Conservation (phyloP, 53 echinoderm and acorn worm genomes). For the Actinopyga echinites region DNA sequence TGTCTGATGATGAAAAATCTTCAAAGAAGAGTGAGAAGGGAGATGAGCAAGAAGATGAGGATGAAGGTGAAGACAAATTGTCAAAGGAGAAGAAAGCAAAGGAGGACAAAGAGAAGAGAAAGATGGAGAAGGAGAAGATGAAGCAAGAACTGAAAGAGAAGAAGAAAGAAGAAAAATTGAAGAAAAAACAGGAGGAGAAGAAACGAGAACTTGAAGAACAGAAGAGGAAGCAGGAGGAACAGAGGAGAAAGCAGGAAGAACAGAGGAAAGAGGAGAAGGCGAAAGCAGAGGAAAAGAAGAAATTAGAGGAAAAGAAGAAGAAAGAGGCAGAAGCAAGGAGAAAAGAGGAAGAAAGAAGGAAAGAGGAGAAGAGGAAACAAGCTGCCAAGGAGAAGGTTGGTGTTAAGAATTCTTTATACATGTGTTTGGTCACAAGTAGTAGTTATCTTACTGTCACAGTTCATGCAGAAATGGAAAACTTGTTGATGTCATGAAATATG, state of each 20-base stretch:
- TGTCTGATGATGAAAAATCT: neutral
- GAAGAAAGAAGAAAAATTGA: slow-evolving; percentile 49
- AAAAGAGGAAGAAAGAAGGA: slow-evolving; percentile 64
- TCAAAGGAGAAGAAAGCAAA: slow-evolving; percentile 49
- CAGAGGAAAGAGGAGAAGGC: slow-evolving; percentile 37
- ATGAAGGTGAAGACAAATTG: slow-evolving; percentile 21
- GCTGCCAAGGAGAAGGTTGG: slow-evolving; percentile 53
- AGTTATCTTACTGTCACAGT: too few species aligned
- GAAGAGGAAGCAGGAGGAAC: slow-evolving; percentile 22
- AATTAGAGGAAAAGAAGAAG: slow-evolving; percentile 57
- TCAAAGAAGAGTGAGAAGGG: neutral
- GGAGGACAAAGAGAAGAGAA: slow-evolving; percentile 58
- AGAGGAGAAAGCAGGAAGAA: slow-evolving; percentile 48
- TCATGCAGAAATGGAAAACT: too few species aligned
- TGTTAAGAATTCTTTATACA: too few species aligned
- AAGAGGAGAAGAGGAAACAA: slow-evolving; percentile 73
- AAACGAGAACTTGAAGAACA: slow-evolving; percentile 36
- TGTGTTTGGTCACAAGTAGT: too few species aligned
- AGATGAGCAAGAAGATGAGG: slow-evolving; percentile 37
- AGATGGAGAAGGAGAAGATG: slow-evolving; percentile 62
- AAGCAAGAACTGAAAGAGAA: slow-evolving; percentile 60
- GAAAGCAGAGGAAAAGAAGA: slow-evolving; percentile 48
- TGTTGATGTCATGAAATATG: too few species aligned
- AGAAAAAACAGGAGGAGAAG: slow-evolving; percentile 53
- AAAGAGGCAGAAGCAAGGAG: slow-evolving; percentile 49